Base-by-base conservation (phyloP, 2,113 vertebrate species). In the Leptobrachium ailaonicum region DNA sequence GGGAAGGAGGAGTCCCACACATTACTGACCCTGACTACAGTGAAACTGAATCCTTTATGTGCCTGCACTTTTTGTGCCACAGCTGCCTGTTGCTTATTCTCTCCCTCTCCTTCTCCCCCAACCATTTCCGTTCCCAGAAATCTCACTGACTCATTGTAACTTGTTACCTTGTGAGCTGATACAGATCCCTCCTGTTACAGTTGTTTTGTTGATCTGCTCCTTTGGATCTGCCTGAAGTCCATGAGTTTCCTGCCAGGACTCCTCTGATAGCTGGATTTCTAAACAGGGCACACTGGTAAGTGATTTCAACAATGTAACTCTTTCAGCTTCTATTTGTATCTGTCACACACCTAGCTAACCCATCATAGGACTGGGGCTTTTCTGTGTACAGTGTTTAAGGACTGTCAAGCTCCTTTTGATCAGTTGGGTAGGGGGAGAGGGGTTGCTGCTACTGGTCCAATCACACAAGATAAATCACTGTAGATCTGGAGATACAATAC, bases 41-140 rank as follows among this genome's bases (percentile, higher is more conserved):
- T 80, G 71, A 32, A 80, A 80, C 70, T 66, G 10, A 66, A 67
- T 67, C 78, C 63, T 71, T 60, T 67, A 73, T 73, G 78, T 80
- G 78, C 70, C 71, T 80, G 78, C 71, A 67, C 71, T 80, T 79
- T 54, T 62, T 66, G 5, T 58, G 14, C 68, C 58, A 64, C 45
- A 58, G 66, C 70, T 43, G 77, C 77, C 70, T 79, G 75, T 77
- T 70, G 78, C 78, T 72, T 11, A 2, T n/a, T 53, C 44, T 14
- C 7, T 9, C 62, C 70, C 63, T 72, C 50, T 60, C 66, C 54
- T 56, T 60, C 71, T 32, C 63, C 64, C 71, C 54, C 50, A 67
- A 44, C 68, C 78, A 68, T 74, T 80, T 80, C 78, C 78, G 70
- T 71, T 63, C 60, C 50, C 54, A 47, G 41, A 56, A 63, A 75